Percentiles rank a stretch among this genome's conserved stretches.
Evolutionary conservation across 1,140 invertebrate genomes (phyloP).

Genomic region (Cardiocondyla obscurior): DNA sequence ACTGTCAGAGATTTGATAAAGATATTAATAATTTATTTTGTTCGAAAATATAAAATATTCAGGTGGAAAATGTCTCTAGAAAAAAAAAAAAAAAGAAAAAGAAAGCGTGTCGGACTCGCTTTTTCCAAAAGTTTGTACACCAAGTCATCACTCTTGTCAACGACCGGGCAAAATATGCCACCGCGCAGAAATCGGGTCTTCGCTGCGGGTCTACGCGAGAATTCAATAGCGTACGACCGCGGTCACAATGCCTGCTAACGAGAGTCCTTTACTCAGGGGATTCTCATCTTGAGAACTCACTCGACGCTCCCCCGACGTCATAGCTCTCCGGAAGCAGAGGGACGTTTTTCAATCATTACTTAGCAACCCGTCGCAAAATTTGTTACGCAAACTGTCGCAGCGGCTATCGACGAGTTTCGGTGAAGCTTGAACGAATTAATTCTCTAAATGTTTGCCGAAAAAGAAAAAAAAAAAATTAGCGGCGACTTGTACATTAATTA

Average conservation of each 20-base stretch:
- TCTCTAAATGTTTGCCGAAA: not conserved
- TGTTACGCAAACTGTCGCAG: conserved; percentile 15
- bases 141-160: conserved; percentile 57
- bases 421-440: not conserved
- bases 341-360: conserved; percentile 71
- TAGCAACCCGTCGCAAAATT: conserved; percentile 3
- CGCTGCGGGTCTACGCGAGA: conserved; percentile 65
- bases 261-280: conserved; percentile 61
- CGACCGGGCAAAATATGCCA: conserved; percentile 31
- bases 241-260: conserved; percentile 67
- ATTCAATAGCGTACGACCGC: conserved; percentile 72
- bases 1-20: not conserved
- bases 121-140: conserved; percentile 43
- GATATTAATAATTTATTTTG: no score
- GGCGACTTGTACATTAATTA: no score
- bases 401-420: not conserved
- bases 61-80: no score
- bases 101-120: not conserved
- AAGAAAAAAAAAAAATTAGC: not conserved
- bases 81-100: no score
- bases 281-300: conserved; percentile 63
- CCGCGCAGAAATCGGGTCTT: conserved; percentile 47
- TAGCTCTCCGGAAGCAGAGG: conserved; percentile 16
- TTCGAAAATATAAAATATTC: no score
- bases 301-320: conserved; percentile 28